A percentile compares a stretch with the other conserved stretches of the same genome.
These are phyloP conservation scores for Vollenhovia emeryi DNA, from an alignment of 1,140 invertebrate species.

Conservation along the genomic window DNA sequence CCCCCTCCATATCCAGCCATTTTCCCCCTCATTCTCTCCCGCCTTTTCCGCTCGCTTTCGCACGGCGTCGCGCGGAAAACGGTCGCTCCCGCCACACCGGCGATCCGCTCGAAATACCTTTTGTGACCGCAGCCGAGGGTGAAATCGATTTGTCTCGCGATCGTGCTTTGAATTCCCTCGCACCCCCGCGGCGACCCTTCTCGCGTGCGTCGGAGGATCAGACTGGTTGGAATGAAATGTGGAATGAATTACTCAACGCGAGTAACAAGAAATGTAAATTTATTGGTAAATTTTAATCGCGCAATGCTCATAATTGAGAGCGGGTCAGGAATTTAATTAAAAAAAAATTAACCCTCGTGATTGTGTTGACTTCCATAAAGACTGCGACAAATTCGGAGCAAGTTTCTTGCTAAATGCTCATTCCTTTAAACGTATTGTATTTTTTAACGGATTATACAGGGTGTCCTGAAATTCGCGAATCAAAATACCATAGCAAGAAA, in stretches of 20 bases:
- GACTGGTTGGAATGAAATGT: not conserved
- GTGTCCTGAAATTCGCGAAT: too few relatives aligned
- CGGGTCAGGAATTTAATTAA: not conserved
- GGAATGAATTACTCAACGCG: too few relatives aligned
- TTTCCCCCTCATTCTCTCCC: conserved; percentile 35
- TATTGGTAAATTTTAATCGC: not conserved
- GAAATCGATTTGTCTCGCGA: conserved; percentile 70
- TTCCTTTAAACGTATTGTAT: not conserved
- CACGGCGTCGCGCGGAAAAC: conserved; percentile 22
- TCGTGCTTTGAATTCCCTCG: conserved; percentile 30
- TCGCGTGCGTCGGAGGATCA: not conserved
- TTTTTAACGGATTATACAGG: too few relatives aligned
- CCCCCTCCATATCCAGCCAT: conserved; percentile 6
- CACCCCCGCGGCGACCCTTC: not conserved
- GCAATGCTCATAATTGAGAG: not conserved
- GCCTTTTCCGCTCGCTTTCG: conserved; percentile 65
- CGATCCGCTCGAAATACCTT: conserved; percentile 27
- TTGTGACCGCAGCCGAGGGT: conserved; percentile 53
- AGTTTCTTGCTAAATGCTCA: not conserved
- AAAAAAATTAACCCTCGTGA: not conserved
- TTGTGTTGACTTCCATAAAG: not conserved
- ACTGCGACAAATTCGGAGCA: not conserved
- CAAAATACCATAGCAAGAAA: too few relatives aligned
- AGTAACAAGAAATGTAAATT: conserved; percentile 41
- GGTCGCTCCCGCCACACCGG: conserved; percentile 3